Conservation (phyloP, 2,113 vertebrate genomes). For the Nannospalax galili region DNA sequence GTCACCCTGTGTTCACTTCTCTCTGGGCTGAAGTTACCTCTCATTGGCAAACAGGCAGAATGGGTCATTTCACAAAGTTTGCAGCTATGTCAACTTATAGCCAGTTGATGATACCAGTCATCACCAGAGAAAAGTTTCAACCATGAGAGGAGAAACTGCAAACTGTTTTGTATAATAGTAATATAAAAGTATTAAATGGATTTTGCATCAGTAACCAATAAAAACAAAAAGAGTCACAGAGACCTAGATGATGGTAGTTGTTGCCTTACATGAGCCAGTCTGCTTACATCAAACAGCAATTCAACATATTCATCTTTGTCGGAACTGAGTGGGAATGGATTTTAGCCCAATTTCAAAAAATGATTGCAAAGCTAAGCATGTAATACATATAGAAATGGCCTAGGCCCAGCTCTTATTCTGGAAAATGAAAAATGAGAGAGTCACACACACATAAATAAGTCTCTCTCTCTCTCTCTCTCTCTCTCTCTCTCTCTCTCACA, state of each 20-base stretch:
- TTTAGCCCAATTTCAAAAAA: background rate
- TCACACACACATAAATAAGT: background rate
- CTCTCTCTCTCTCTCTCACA: background rate
- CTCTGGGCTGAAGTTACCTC: background rate
- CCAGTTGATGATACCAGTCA: background rate
- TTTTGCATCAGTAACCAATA: background rate
- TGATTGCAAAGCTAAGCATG: background rate
- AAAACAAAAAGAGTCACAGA: constrained; percentile 7
- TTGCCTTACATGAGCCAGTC: background rate
- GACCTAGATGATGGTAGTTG: background rate
- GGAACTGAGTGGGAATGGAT: constrained; percentile 25
- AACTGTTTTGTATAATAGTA: background rate
- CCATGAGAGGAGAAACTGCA: background rate
- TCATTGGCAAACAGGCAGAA: background rate
- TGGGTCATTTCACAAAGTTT: background rate
- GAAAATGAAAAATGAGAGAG: background rate
- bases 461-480: too few species aligned
- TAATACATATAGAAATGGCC: constrained; percentile 22
- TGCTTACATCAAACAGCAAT: background rate
- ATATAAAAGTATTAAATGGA: background rate
- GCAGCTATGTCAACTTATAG: background rate
- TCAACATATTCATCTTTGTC: background rate
- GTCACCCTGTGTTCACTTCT: background rate
- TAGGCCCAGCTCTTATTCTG: background rate
- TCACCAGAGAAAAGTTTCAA: background rate